Evolutionary conservation across 2,888 invertebrate genomes (phyloP).

Genomic region (Diplolepis rosae): DNA sequence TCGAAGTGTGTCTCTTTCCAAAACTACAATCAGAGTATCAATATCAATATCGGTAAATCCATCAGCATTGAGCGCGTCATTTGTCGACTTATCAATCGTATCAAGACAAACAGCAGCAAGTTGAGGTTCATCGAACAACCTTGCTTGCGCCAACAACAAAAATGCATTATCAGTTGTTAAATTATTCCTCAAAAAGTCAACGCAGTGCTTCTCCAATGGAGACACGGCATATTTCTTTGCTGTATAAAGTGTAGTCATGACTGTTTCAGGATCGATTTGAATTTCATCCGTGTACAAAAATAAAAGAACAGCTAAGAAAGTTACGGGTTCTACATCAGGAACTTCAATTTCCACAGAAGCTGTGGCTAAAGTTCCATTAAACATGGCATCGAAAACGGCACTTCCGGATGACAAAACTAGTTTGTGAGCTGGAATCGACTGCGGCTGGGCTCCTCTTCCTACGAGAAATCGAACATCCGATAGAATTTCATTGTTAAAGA

Average conservation of each 20-base stretch:
- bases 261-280: conserved; percentile 87
- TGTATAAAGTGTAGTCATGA: conserved; percentile 90
- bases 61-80: conserved; percentile 86
- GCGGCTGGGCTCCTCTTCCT: conserved; percentile 81
- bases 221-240: conserved; percentile 92
- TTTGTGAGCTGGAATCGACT: conserved; percentile 86
- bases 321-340: conserved; percentile 89
- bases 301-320: conserved; percentile 84
- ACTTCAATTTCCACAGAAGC: conserved; percentile 84
- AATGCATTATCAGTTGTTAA: conserved; percentile 89
- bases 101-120: conserved; percentile 87
- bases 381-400: conserved; percentile 91
- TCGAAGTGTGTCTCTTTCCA: conserved; percentile 86
- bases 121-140: conserved; percentile 88
- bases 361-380: conserved; percentile 84
- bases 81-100: conserved; percentile 88
- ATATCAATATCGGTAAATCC: conserved; percentile 88
- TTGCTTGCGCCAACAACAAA: conserved; percentile 84
- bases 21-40: conserved; percentile 84
- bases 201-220: conserved; percentile 87
- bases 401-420: conserved; percentile 88
- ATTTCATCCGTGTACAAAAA: conserved; percentile 89
- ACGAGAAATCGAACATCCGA: conserved; percentile 87
- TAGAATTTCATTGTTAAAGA: conserved; percentile 80
- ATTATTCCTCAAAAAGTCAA: conserved; percentile 84